Percentiles rank a stretch among this genome's conserved stretches.
Conservation (phyloP, 2,888 invertebrate genomes). For the Hipparchia semele region DNA sequence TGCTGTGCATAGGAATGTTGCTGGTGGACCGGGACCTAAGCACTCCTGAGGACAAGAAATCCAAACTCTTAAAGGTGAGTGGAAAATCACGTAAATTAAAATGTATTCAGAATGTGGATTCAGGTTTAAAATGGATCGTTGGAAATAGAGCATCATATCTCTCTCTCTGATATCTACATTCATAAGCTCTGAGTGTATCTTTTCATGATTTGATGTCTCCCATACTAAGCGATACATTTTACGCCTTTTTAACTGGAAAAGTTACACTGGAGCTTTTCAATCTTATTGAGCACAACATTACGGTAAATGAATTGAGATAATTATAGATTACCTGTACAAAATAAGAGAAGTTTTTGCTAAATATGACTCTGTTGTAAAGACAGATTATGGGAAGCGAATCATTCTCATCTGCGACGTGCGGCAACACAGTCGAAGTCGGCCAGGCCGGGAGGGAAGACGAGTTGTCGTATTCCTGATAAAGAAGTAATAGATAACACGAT, state of each 20-base stretch:
- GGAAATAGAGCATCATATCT: too few relatives aligned
- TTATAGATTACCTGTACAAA: slow-evolving; percentile 77
- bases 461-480: slow-evolving; percentile 63
- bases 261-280: too few relatives aligned
- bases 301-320: not conserved
- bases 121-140: too few relatives aligned
- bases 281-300: not conserved
- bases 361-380: slow-evolving; percentile 86
- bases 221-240: too few relatives aligned
- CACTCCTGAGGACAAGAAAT: slow-evolving; percentile 85
- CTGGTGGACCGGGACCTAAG: slow-evolving; percentile 89
- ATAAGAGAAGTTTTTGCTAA: slow-evolving; percentile 85
- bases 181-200: too few relatives aligned
- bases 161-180: too few relatives aligned
- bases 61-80: not conserved
- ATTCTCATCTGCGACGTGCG: slow-evolving; percentile 68
- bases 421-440: slow-evolving; percentile 72
- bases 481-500: not conserved
- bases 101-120: too few relatives aligned
- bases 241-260: too few relatives aligned
- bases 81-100: too few relatives aligned
- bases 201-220: too few relatives aligned
- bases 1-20: slow-evolving; percentile 85
- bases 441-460: slow-evolving; percentile 61
- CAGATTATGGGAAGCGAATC: slow-evolving; percentile 82